Conservation (phyloP, 1,140 invertebrate species). For the Pseudobourletiella spinata region DNA sequence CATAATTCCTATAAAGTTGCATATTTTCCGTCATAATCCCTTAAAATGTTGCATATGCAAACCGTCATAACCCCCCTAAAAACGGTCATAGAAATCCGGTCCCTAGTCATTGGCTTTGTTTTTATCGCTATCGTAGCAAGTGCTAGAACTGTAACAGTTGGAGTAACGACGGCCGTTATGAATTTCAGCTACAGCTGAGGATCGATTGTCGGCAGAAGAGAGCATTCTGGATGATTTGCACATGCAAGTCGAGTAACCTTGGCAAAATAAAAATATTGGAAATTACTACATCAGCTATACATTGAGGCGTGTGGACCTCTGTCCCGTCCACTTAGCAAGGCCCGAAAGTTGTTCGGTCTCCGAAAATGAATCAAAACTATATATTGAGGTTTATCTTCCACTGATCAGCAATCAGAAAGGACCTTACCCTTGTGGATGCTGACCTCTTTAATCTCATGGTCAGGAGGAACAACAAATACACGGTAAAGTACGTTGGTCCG, state of each 20-base stretch:
- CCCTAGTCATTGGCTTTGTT: background rate
- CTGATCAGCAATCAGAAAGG: background rate
- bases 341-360: background rate
- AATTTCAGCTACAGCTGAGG: background rate
- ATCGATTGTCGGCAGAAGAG: background rate
- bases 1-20: too few relatives aligned
- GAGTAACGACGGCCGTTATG: background rate
- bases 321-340: background rate
- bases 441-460: conserved; percentile 10
- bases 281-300: conserved; percentile 2
- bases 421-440: background rate
- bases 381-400: conserved; percentile 7
- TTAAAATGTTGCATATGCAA: too few relatives aligned
- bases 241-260: background rate
- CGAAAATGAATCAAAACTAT: background rate
- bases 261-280: background rate
- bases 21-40: too few relatives aligned
- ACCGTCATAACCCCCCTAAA: too few relatives aligned
- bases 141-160: background rate
- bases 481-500: conserved; percentile 6
- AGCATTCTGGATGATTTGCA: too few relatives aligned
- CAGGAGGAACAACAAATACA: background rate
- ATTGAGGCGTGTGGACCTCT: background rate
- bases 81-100: too few relatives aligned
- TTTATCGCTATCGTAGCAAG: background rate